phyloP scores from a whole-genome alignment of 2,113 vertebrate genomes.

The Strix aluco region DNA sequence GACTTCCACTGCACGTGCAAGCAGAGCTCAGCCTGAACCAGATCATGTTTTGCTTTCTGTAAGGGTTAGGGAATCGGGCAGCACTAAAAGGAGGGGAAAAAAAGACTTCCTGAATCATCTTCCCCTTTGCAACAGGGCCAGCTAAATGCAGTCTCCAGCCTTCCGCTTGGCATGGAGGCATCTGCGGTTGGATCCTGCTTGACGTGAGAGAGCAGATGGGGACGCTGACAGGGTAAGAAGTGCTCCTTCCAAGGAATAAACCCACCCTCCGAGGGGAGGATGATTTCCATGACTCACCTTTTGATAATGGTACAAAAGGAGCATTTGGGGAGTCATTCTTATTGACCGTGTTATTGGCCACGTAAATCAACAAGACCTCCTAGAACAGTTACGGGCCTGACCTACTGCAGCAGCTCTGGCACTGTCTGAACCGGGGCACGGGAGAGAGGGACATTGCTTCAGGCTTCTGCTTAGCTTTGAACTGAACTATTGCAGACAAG shows the following conservation, averaged over 20 bases:
- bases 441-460: not conserved
- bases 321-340: not conserved
- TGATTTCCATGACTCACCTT: not conserved
- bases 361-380: not conserved
- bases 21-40: not conserved
- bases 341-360: not conserved
- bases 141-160: not conserved
- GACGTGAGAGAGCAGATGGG: not conserved
- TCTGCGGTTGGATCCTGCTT: not conserved
- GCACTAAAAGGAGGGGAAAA: not conserved
- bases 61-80: not conserved
- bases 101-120: not conserved
- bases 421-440: not conserved
- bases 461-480: not conserved
- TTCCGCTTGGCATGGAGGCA: not conserved
- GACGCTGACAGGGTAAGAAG: not conserved
- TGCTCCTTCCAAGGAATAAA: not conserved
- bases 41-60: not conserved
- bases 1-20: accelerated
- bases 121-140: not conserved
- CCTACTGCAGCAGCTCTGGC: not conserved
- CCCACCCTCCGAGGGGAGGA: not conserved
- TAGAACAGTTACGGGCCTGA: not conserved
- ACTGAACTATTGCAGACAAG: not conserved
- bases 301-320: not conserved